A percentile compares a stretch with the other conserved stretches of the same genome.
phyloP scores from a whole-genome alignment of 2,888 invertebrate genomes.

The Crocallis elinguaria region DNA sequence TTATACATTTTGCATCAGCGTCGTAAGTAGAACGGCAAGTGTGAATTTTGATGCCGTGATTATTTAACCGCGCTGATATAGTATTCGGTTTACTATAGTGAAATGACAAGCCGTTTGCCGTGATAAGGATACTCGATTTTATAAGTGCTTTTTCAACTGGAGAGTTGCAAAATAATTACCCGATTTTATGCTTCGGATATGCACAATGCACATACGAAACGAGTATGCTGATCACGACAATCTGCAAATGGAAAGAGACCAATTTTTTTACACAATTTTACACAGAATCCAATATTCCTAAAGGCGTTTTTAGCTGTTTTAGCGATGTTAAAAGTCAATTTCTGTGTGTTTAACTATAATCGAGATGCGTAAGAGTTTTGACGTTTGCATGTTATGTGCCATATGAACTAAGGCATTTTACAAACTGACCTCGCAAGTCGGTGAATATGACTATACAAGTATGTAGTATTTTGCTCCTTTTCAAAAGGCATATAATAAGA shows the following conservation, averaged over 20 bases:
- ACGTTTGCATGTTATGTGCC: slow-evolving; percentile 35
- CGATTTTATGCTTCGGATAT: not conserved
- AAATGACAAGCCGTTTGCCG: slow-evolving; percentile 7
- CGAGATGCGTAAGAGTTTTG: slow-evolving; percentile 15
- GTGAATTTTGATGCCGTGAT: slow-evolving; percentile 41
- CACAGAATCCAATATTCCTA: slow-evolving; percentile 19
- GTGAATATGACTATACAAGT: slow-evolving; percentile 17
- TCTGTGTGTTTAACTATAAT: slow-evolving; percentile 20
- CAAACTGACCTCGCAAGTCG: slow-evolving; percentile 27
- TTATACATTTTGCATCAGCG: slow-evolving; percentile 77
- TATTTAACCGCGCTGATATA: slow-evolving; percentile 34
- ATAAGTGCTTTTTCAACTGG: slow-evolving; percentile 8
- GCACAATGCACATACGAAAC: slow-evolving; percentile 7
- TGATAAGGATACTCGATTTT: slow-evolving; percentile 1
- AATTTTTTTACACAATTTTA: slow-evolving; percentile 30
- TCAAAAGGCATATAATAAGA: slow-evolving; percentile 35
- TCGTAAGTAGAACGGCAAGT: slow-evolving; percentile 48
- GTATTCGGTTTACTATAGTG: slow-evolving; percentile 24
- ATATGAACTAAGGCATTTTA: slow-evolving; percentile 34
- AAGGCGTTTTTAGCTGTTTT: slow-evolving; percentile 25
- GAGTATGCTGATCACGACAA: slow-evolving; percentile 25
- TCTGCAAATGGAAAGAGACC: slow-evolving; percentile 29
- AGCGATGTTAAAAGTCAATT: slow-evolving; percentile 31
- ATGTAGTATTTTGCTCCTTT: slow-evolving; percentile 34
- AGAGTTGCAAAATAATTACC: slow-evolving; percentile 22